phyloP scores from a whole-genome alignment of 2,113 vertebrate species.

The Colaptes auratus region DNA sequence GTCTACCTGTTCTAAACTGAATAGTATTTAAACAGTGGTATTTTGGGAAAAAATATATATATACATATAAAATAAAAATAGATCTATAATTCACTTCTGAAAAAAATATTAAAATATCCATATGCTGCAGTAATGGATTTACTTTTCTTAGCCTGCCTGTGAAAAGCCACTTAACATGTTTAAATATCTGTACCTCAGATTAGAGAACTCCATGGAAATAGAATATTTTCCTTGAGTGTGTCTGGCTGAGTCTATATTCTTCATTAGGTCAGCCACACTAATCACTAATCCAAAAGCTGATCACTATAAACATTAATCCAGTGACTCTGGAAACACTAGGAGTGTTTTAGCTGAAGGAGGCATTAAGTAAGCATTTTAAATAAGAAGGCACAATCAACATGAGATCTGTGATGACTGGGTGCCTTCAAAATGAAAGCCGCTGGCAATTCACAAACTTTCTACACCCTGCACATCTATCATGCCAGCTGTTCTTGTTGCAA shows the following conservation, averaged over 20 bases:
- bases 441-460: background rate
- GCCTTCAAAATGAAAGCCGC: background rate
- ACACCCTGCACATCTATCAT: background rate
- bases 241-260: background rate
- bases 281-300: background rate
- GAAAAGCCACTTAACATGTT: background rate
- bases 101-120: background rate
- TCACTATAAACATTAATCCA: background rate
- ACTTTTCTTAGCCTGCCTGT: background rate
- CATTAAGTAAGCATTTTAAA: background rate
- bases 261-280: background rate
- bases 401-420: background rate
- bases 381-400: background rate
- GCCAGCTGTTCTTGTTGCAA: background rate
- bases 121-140: background rate
- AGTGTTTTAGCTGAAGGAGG: background rate
- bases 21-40: background rate
- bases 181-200: background rate
- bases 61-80: background rate
- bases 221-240: background rate
- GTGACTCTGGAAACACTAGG: background rate
- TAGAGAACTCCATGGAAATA: background rate
- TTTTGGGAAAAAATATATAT: background rate
- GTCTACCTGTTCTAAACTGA: background rate
- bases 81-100: background rate